Evolutionary conservation across 2,888 invertebrate genomes (phyloP), one percentile per base, ranked within the genome.

Genomic region (Ptychoptera contaminata): DNA sequence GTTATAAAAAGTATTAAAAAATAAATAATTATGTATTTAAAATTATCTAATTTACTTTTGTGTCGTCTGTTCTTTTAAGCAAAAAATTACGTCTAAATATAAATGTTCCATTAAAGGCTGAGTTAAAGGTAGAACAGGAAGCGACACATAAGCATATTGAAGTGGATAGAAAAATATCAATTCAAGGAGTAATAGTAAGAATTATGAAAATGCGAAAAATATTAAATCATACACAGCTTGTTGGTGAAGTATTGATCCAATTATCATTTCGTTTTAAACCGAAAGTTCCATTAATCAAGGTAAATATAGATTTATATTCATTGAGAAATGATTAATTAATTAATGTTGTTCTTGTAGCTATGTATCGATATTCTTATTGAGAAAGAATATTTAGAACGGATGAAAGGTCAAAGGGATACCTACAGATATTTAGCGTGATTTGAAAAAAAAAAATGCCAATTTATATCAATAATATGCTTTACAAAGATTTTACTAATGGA

Each of bases 341-440:
- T 6, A 2, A 2, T 15, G 2, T 15, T 49, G 30, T 37, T 48
- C 36, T 36, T 51, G 48, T 76, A 93, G 88, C 96, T 96, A 82
- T 97, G 97, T 72, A 98, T 98, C 72, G 97, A 98, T 69, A 94
- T 96, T 59, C 77, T 98, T 58, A 98, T 98, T 59, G 98, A 98
- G 69, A 98, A 98, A 67, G 97, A 97, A 66, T 98, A 97, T 67
- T 67, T 98, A 62, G 93, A 94, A 62, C 79, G 97, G 61, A 90
- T 90, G 51, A 94, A 96, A 59, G 93, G 90, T 40, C 90, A 93
- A 65, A 96, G 94, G 70, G 97, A 98, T 71, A 92, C 92, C 9
- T 97, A 97, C 74, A 94, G 92, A 69, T 98, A 97, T 69, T 74
- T 97, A 67, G 96, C 97, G 53, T 65, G 51, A 52, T 50, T 48